phyloP scores from a whole-genome alignment of 2,113 vertebrate genomes.

The Strix uralensis region DNA sequence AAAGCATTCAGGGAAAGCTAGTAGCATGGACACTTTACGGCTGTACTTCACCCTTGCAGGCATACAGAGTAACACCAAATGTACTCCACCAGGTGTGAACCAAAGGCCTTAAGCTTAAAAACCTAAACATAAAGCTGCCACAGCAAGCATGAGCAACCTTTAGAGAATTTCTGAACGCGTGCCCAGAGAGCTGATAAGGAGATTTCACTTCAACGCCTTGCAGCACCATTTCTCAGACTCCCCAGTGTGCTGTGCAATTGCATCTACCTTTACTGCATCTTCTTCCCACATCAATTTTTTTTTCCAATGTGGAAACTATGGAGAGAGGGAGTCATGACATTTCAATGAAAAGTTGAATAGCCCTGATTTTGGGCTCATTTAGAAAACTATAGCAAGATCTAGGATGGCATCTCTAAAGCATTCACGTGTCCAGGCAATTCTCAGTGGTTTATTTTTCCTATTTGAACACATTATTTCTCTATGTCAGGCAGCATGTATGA shows the following conservation, averaged over 20 bases:
- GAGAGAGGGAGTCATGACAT: neutral
- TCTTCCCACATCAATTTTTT: neutral
- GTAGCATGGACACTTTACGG: neutral
- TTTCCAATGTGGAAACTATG: neutral
- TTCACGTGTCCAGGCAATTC: neutral
- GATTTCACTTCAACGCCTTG: neutral
- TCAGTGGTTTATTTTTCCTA: neutral
- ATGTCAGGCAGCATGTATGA: neutral
- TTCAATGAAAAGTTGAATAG: neutral
- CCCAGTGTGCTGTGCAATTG: neutral
- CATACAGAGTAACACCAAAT: neutral
- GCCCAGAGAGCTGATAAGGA: neutral
- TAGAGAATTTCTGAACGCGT: neutral
- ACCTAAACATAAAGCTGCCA: neutral
- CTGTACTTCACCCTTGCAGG: neutral
- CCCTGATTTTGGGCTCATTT: neutral
- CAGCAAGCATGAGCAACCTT: neutral
- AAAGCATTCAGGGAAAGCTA: neutral
- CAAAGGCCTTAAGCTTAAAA: neutral
- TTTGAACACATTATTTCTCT: neutral
- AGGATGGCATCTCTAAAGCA: neutral
- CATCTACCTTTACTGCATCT: neutral
- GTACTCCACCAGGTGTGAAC: neutral
- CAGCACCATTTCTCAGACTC: neutral
- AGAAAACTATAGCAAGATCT: neutral